These are phyloP conservation scores for Procambarus virginalis DNA, from an alignment of 1,140 invertebrate species.

Conservation along the genomic window DNA sequence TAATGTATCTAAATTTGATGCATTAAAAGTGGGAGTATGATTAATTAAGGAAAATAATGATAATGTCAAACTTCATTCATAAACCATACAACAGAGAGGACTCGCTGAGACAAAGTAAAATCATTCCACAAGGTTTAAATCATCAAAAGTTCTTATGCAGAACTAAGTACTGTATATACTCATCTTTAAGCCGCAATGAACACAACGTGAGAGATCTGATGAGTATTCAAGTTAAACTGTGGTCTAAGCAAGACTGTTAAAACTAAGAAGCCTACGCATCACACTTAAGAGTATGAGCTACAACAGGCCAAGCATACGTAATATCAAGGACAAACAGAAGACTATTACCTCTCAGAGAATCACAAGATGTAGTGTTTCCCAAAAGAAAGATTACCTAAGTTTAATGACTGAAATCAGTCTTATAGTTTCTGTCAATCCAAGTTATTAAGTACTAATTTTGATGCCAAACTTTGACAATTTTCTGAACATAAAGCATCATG, in stretches of 20 bases:
- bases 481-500: constrained; percentile 11
- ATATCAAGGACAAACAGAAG: constrained; percentile 25
- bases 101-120: neutral
- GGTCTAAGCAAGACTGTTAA: constrained; percentile 9
- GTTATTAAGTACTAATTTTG: constrained; percentile 17
- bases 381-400: neutral
- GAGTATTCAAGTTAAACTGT: constrained; percentile 4
- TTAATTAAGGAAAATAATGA: neutral
- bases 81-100: neutral
- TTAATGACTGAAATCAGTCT: neutral
- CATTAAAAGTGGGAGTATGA: constrained; percentile 6
- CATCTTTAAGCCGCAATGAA: neutral
- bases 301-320: constrained; percentile 5
- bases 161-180: neutral
- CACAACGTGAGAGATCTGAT: constrained; percentile 1
- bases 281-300: constrained; percentile 30
- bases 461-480: neutral
- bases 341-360: constrained; percentile 2
- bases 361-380: neutral
- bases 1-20: neutral
- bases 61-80: neutral
- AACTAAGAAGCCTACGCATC: constrained; percentile 13
- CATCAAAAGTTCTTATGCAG: neutral
- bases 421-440: constrained; percentile 16
- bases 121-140: neutral